Evolutionary conservation across 2,888 invertebrate species (phyloP).

Genomic region (Netelia fuscicornis): DNA sequence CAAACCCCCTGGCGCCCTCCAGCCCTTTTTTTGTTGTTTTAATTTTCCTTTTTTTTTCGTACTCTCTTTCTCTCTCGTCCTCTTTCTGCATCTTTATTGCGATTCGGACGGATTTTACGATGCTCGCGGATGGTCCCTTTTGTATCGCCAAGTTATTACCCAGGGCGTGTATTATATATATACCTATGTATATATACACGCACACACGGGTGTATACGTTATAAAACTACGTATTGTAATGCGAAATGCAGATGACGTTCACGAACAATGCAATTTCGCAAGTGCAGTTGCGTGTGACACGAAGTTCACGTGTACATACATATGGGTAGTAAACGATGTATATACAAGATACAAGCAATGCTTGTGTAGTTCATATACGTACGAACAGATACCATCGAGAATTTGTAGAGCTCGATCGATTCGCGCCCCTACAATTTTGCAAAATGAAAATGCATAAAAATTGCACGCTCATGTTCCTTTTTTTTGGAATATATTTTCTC

Average conservation of each 20-base stretch:
- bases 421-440: not conserved
- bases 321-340: not conserved
- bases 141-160: constrained; percentile 62
- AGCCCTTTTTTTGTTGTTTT: too few relatives aligned
- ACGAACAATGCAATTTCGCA: constrained; percentile 67
- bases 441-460: not conserved
- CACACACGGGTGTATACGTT: constrained; percentile 21
- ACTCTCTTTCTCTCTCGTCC: constrained; percentile 15
- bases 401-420: too few relatives aligned
- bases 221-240: constrained; percentile 68
- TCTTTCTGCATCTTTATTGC: constrained; percentile 43
- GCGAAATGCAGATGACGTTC: constrained; percentile 66
- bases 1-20: too few relatives aligned
- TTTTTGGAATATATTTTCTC: not conserved
- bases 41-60: not conserved
- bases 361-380: not conserved
- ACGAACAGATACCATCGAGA: not conserved
- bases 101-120: constrained; percentile 60
- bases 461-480: not conserved
- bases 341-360: not conserved
- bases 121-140: constrained; percentile 39
- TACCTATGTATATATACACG: constrained; percentile 11
- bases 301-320: constrained; percentile 53
- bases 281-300: constrained; percentile 70
- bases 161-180: constrained; percentile 46